phyloP scores from a whole-genome alignment of 2,888 invertebrate species.

The Alloplasta piceator region DNA sequence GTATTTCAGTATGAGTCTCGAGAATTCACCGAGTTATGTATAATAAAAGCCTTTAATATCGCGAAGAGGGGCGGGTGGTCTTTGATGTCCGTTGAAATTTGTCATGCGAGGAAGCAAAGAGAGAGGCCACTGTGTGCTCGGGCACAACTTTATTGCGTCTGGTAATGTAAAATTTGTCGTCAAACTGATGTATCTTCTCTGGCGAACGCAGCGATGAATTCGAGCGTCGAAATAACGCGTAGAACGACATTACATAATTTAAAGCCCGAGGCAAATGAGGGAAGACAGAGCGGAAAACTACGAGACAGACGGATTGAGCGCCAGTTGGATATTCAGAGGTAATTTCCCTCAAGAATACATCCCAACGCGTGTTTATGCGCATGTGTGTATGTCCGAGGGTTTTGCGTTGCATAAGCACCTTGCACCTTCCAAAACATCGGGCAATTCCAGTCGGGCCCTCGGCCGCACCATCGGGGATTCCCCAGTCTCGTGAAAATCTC shows the following conservation, averaged over 20 bases:
- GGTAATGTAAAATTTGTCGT: background rate
- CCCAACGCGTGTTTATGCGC: too few relatives aligned
- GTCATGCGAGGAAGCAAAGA: slow-evolving; percentile 14
- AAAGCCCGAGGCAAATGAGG: too few relatives aligned
- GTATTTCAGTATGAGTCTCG: background rate
- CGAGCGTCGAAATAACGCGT: too few relatives aligned
- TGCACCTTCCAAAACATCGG: slow-evolving; percentile 31
- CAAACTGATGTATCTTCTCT: too few relatives aligned
- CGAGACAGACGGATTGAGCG: too few relatives aligned
- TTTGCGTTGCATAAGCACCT: background rate
- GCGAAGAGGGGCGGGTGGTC: background rate
- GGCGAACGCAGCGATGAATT: too few relatives aligned
- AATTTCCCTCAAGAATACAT: too few relatives aligned
- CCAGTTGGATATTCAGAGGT: too few relatives aligned
- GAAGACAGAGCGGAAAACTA: too few relatives aligned
- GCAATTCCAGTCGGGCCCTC: slow-evolving; percentile 2
- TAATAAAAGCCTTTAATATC: slow-evolving; percentile 36
- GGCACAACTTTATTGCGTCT: background rate
- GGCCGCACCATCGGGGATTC: slow-evolving; percentile 4
- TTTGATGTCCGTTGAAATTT: slow-evolving; percentile 27
- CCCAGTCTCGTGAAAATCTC: background rate
- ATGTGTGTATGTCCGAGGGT: too few relatives aligned
- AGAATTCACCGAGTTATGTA: background rate
- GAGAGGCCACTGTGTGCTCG: too few relatives aligned
- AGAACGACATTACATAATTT: too few relatives aligned